phyloP scores from a whole-genome alignment of 2,113 vertebrate species.

The Platichthys flesus region DNA sequence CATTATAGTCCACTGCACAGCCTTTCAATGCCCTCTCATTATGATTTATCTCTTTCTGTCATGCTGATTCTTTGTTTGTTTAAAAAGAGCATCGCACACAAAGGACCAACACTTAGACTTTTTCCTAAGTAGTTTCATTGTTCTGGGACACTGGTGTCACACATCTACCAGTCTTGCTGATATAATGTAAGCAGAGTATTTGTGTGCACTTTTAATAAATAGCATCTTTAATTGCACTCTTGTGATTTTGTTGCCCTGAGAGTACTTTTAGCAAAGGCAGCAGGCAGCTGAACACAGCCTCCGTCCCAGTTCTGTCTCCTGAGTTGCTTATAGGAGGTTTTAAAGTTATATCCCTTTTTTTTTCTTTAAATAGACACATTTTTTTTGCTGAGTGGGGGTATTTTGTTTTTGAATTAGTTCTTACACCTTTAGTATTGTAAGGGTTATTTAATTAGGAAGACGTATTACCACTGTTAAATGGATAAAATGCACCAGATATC shows the following conservation, averaged over 20 bases:
- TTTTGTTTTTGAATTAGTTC: conserved; percentile 7
- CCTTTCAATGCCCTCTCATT: not conserved
- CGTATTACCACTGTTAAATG: conserved; percentile 9
- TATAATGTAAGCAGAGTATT: conserved; percentile 1
- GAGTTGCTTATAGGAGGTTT: conserved; percentile 42
- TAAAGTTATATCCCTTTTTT: conserved; percentile 23
- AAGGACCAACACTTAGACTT: not conserved
- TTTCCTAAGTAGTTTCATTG: conserved; percentile 2
- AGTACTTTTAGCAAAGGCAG: conserved; percentile 37
- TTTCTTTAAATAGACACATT: not conserved
- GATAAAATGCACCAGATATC: not conserved
- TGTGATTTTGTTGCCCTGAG: not conserved
- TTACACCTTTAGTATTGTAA: not conserved
- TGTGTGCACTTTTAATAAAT: conserved; percentile 6
- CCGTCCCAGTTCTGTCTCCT: conserved; percentile 58
- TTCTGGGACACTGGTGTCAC: conserved; percentile 13
- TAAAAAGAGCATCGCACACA: too few species aligned
- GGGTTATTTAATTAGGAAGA: not conserved
- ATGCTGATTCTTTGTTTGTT: not conserved
- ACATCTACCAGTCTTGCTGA: conserved; percentile 10
- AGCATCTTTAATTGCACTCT: conserved; percentile 39
- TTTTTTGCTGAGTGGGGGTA: conserved; percentile 27
- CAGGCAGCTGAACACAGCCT: conserved; percentile 9
- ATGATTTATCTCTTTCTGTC: conserved; percentile 1
- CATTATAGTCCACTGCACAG: not conserved